phyloP scores from a whole-genome alignment of 2,888 invertebrate genomes.

The Conus canariensis region DNA sequence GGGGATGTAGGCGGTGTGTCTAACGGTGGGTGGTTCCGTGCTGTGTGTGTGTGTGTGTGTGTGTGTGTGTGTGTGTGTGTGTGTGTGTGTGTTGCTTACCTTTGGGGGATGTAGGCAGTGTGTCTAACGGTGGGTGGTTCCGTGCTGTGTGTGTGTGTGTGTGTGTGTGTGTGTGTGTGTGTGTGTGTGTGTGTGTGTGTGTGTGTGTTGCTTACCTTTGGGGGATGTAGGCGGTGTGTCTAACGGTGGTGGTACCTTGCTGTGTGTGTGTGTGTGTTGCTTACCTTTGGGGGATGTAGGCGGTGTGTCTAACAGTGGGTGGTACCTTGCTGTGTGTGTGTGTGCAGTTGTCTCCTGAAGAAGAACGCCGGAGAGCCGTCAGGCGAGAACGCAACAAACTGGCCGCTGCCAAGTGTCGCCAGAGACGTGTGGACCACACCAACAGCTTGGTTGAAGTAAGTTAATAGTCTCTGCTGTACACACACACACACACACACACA shows the following conservation, averaged over 20 bases:
- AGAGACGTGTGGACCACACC: conserved; percentile 96
- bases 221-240: background rate
- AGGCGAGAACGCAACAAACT: conserved; percentile 97
- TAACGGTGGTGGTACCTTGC: background rate
- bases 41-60: conserved; percentile 39
- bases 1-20: background rate
- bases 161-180: background rate
- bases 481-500: conserved; percentile 27
- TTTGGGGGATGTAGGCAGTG: background rate
- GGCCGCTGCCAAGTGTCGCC: conserved; percentile 97
- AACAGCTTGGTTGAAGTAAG: conserved; percentile 89
- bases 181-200: background rate
- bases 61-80: too few relatives aligned
- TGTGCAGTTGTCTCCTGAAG: conserved; percentile 86
- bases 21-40: background rate
- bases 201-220: background rate
- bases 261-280: background rate
- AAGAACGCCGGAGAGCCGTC: conserved; percentile 91
- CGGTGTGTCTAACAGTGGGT: background rate
- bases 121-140: background rate
- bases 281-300: background rate
- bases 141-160: conserved; percentile 29
- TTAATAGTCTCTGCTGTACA: background rate
- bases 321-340: background rate
- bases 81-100: background rate